Conservation (phyloP, 2,113 vertebrate species). For the Elanoides forficatus region DNA sequence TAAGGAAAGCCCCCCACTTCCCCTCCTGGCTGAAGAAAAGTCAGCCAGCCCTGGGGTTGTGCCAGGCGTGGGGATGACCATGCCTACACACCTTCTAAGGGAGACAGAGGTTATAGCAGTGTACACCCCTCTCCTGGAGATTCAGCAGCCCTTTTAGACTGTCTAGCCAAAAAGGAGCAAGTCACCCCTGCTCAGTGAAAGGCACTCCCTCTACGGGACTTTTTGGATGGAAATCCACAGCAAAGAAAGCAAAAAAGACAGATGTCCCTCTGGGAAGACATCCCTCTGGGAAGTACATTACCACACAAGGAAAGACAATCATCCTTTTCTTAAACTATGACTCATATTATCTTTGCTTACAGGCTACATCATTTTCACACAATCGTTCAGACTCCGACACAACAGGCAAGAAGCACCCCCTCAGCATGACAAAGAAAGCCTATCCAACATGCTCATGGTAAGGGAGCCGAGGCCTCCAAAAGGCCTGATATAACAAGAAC, state of each 20-base stretch:
- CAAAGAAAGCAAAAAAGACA: background rate
- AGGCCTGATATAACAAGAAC: background rate
- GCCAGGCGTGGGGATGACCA: rapidly evolving
- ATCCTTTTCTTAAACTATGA: background rate
- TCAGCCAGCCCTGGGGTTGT: background rate
- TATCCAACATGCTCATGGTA: background rate
- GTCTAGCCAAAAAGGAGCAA: background rate
- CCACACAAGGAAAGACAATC: background rate
- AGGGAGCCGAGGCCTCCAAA: background rate
- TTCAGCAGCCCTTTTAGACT: background rate
- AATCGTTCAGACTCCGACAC: background rate
- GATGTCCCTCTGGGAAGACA: background rate
- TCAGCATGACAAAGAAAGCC: background rate
- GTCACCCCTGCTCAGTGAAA: background rate
- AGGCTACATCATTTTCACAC: background rate
- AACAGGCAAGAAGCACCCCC: background rate
- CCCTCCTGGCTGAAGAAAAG: background rate
- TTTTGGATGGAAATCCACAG: background rate
- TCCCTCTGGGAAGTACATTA: background rate
- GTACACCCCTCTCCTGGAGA: background rate
- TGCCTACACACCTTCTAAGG: background rate
- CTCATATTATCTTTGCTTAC: background rate
- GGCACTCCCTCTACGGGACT: background rate
- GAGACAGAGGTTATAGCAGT: background rate
- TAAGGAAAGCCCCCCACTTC: background rate